Evolutionary conservation across 2,888 invertebrate genomes (phyloP), one percentile per base, ranked within the genome.

Genomic region (Drosophila greeni): DNA sequence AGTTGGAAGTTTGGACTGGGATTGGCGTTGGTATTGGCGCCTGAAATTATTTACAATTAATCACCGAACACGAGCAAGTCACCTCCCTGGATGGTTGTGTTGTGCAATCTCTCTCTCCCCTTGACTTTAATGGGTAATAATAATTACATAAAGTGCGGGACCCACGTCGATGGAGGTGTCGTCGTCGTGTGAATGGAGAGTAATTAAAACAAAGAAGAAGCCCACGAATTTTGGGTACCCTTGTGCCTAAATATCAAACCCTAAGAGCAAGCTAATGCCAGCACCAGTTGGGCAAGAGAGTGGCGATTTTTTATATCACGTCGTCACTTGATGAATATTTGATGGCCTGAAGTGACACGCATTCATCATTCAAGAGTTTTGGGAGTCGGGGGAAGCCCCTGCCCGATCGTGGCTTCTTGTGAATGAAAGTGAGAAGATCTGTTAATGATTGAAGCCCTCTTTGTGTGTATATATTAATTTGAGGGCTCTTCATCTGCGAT

Each of bases 11-110:
- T 29, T 16, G 37, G 34, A 43, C 12, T 33, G 20, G 53, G 20
- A 53, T 11, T 55, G 45, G 54, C 43, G 39, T 45, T 65, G 24
- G 66, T 55, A 53, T 49, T 68, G 66, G 74, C 61, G 55, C 82
- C 85, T 85, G 59, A 47, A 82, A 76, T 62, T 52, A 31, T 47
- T 18, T 34, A 72, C 67, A 70, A 76, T 81, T 78, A 79, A 79
- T 78, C 72, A 75, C 36, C 37, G 36, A 48, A 31, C 65, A 59
- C 33, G 58, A 60, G 45, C 31, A 31, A 72, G 61, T 73, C 69
- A 23, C 56, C 69, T 64, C 60, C 33, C 37, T 20, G 16, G 67
- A 31, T 40, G 40, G 40, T 23, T 34, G 26, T 11, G 49, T 37
- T 36, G 49, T 12, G 49, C 29, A 45, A 45, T 29, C 29, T 45